phyloP scores from a whole-genome alignment of 1,140 invertebrate genomes.

The Platyscapa corneri region DNA sequence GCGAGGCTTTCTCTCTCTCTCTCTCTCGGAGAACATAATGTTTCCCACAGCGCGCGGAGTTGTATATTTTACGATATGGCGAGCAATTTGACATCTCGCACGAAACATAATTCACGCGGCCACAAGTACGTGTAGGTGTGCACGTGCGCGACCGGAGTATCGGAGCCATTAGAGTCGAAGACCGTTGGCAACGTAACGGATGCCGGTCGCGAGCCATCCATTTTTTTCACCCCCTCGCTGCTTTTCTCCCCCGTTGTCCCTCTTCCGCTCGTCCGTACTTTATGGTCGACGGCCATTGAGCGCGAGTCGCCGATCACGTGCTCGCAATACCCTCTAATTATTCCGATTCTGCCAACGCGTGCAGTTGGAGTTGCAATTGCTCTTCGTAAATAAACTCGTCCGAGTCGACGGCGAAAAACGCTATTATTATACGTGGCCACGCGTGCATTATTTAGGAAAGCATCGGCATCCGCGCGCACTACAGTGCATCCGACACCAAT shows the following conservation, averaged over 20 bases:
- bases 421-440: too few species aligned
- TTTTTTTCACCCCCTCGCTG: constrained; percentile 49
- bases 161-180: constrained; percentile 65
- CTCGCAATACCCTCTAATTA: too few species aligned
- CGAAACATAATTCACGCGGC: constrained; percentile 74
- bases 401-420: too few species aligned
- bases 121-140: constrained; percentile 41
- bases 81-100: constrained; percentile 76
- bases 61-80: constrained; percentile 76
- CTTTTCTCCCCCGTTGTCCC: constrained; percentile 41
- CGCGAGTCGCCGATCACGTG: too few species aligned
- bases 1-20: constrained; percentile 12
- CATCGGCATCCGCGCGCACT: too few species aligned
- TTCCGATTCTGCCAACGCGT: too few species aligned
- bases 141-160: constrained; percentile 55
- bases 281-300: too few species aligned
- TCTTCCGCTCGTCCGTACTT: neutral
- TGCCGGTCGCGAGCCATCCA: constrained; percentile 35
- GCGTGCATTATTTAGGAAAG: too few species aligned
- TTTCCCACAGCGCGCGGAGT: constrained; percentile 74
- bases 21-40: constrained; percentile 73
- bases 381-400: too few species aligned
- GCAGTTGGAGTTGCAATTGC: too few species aligned
- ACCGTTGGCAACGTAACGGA: constrained; percentile 67
- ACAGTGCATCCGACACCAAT: too few species aligned